Conservation (phyloP, 2,113 vertebrate genomes). For the Microcebus lehilahytsara region DNA sequence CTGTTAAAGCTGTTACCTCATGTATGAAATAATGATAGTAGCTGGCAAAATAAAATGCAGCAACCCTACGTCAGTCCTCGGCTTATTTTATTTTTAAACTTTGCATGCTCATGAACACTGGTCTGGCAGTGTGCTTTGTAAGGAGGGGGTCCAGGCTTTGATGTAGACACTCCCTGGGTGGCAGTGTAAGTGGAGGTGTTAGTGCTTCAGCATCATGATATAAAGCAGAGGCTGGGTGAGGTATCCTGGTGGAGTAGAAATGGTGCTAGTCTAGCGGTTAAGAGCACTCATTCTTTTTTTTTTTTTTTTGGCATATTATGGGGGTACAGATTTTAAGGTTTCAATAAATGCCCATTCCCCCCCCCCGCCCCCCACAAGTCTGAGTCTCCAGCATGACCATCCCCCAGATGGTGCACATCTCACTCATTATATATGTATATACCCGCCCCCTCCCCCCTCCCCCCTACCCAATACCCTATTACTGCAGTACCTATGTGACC, state of each 20-base stretch:
- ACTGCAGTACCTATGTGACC: no score
- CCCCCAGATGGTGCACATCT: no score
- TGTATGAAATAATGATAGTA: not conserved
- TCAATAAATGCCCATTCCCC: no score
- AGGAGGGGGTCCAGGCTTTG: not conserved
- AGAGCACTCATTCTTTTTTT: not conserved
- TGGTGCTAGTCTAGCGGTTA: not conserved
- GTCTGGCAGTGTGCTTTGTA: not conserved
- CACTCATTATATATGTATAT: no score
- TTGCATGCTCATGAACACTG: fast-evolving
- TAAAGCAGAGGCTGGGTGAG: not conserved
- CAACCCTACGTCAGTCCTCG: not conserved
- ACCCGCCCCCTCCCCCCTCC: no score
- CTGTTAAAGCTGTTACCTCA: not conserved
- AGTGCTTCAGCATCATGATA: not conserved
- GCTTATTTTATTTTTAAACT: not conserved
- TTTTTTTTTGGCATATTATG: no score
- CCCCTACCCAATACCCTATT: no score
- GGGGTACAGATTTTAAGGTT: no score
- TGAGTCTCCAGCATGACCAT: no score
- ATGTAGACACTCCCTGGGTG: not conserved
- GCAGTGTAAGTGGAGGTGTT: not conserved
- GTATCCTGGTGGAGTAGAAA: not conserved
- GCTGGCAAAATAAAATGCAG: not conserved
- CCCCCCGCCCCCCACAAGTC: no score